These are phyloP conservation scores for Leucoraja ocellata DNA, from an alignment of 2,797 vertebrate genomes.

Conservation along the genomic window DNA sequence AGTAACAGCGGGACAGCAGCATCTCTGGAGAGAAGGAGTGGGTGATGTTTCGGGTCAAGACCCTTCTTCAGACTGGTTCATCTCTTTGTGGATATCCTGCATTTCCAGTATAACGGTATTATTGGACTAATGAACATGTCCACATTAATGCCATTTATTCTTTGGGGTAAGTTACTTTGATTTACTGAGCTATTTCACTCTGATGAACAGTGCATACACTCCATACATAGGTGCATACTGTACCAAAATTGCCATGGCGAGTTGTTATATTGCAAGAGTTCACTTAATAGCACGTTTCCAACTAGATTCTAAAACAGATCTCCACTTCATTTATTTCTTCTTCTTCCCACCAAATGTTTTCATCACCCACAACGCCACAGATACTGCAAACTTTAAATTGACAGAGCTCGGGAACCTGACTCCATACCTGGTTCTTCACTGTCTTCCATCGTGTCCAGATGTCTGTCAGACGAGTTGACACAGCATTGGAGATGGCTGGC, in stretches of 20 bases:
- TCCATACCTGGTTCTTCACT: slow-evolving; percentile 78
- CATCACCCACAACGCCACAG: not conserved
- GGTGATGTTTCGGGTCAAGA: no score
- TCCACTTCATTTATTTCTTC: not conserved
- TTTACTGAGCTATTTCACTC: no score
- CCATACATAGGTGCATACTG: no score
- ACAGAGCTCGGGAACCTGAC: not conserved
- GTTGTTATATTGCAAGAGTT: no score
- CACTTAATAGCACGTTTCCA: no score
- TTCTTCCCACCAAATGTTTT: not conserved
- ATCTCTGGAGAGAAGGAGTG: no score
- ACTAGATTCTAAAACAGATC: not conserved
- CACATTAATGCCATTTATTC: no score
- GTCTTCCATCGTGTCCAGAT: slow-evolving; percentile 68
- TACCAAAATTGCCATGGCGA: no score
- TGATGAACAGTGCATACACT: no score
- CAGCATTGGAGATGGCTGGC: slow-evolving; percentile 64
- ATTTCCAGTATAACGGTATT: not conserved
- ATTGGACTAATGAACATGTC: no score
- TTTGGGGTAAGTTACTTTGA: no score
- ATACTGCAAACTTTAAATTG: not conserved
- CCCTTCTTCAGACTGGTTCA: not conserved
- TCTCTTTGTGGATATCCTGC: not conserved
- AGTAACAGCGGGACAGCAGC: no score
- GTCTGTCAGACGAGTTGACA: slow-evolving; percentile 63